These are phyloP conservation scores for Eurytemora carolleeae DNA, from an alignment of 1,140 invertebrate genomes.

Conservation along the genomic window DNA sequence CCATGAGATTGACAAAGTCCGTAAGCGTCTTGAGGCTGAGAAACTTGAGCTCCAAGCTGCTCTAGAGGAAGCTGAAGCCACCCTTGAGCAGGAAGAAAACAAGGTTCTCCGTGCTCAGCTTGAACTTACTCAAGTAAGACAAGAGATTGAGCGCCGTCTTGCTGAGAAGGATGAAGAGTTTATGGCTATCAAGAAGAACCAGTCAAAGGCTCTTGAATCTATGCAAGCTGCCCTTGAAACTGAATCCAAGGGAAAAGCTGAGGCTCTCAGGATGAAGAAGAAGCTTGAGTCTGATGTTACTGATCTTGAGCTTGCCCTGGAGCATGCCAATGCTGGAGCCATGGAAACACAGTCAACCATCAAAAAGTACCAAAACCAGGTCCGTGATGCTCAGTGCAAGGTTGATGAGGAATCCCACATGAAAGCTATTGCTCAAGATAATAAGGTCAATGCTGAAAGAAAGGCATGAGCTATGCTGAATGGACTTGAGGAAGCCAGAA, in stretches of 20 bases:
- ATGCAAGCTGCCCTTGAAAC: conserved; percentile 98
- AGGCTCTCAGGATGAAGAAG: conserved; percentile 81
- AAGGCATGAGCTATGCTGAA: conserved; percentile 34
- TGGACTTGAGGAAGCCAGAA: conserved; percentile 34
- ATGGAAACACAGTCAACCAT: conserved; percentile 27
- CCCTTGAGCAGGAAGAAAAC: conserved; percentile 34
- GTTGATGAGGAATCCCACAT: conserved; percentile 27
- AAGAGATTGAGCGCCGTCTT: conserved; percentile 49
- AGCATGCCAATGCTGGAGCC: conserved; percentile 34
- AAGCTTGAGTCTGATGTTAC: conserved; percentile 98
- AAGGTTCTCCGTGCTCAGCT: conserved; percentile 36
- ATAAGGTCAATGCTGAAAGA: conserved; percentile 78
- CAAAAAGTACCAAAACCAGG: conserved; percentile 13
- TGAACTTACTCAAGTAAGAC: conserved; percentile 37
- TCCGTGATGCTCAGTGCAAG: conserved; percentile 7
- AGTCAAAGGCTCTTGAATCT: conserved; percentile 93
- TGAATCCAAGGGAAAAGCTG: conserved; percentile 89
- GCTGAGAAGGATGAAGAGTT: conserved; percentile 38
- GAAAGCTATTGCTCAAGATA: conserved; percentile 33
- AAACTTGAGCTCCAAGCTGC: conserved; percentile 95
- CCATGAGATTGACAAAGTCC: conserved; percentile 93
- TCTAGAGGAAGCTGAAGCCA: conserved; percentile 93
- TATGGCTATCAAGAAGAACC: conserved; percentile 68
- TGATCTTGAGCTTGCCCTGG: conserved; percentile 62
- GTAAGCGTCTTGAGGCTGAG: conserved; percentile 92